A percentile compares a stretch with the other conserved stretches of the same genome.
phyloP scores from a whole-genome alignment of 2,113 vertebrate genomes.

The Corythoichthys haematopterus region DNA sequence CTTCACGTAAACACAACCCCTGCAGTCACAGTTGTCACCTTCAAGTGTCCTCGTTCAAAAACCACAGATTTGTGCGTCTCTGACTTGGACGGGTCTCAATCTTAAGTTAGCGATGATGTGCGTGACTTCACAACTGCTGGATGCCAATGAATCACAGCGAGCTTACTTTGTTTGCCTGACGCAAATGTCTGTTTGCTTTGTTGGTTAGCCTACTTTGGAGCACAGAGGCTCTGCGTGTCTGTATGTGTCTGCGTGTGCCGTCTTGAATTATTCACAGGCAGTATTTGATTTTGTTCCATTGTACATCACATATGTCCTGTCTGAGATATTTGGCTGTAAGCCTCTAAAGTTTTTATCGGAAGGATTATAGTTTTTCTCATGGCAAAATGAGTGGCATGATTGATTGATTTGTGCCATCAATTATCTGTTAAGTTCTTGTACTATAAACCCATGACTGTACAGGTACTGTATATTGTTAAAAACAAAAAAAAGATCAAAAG shows the following conservation, averaged over 20 bases:
- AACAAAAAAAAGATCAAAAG: too few species aligned
- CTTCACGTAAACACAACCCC: slow-evolving; percentile 30
- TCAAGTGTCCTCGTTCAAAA: slow-evolving; percentile 41
- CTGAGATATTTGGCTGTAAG: slow-evolving; percentile 7
- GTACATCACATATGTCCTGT: slow-evolving; percentile 14
- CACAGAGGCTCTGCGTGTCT: slow-evolving; percentile 10
- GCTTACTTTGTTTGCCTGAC: slow-evolving; percentile 51
- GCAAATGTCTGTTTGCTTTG: slow-evolving; percentile 57
- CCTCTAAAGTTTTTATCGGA: neutral
- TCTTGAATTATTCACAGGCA: slow-evolving; percentile 51
- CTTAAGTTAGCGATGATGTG: slow-evolving; percentile 33
- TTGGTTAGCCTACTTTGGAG: slow-evolving; percentile 47
- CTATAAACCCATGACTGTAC: slow-evolving; percentile 21
- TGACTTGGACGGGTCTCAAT: slow-evolving; percentile 30
- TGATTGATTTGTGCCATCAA: slow-evolving; percentile 30
- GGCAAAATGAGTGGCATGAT: slow-evolving; percentile 19
- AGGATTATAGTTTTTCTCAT: slow-evolving; percentile 10
- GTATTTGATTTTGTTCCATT: slow-evolving; percentile 39
- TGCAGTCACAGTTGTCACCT: slow-evolving; percentile 43
- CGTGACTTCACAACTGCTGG: slow-evolving; percentile 44
- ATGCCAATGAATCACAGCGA: slow-evolving; percentile 52
- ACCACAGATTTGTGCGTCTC: slow-evolving; percentile 5
- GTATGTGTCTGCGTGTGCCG: slow-evolving; percentile 16
- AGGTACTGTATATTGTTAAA: too few species aligned
- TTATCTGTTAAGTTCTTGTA: slow-evolving; percentile 56